Percentiles rank a stretch among this genome's conserved stretches.
Evolutionary conservation across 2,888 invertebrate genomes (phyloP).

Genomic region (Strigamia crassipes): DNA sequence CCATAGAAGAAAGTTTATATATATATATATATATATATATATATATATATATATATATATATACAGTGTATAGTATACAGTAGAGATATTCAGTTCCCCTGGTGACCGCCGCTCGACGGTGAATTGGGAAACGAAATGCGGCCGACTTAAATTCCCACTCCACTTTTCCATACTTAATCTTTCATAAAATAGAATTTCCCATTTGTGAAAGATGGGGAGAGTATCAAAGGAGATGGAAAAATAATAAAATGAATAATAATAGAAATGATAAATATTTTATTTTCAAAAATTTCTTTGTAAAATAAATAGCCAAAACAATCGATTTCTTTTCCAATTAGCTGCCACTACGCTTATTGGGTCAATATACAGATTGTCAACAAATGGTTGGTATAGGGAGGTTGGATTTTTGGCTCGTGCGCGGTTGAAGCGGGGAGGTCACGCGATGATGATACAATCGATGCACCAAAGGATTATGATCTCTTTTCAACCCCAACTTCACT

Average conservation of each 20-base stretch:
- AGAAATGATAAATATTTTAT: no score
- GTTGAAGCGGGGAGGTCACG: constrained; percentile 7
- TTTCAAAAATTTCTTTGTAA: no score
- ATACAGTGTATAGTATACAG: not conserved
- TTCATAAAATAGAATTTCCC: constrained; percentile 38
- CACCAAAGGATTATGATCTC: constrained; percentile 31
- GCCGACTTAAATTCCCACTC: constrained; percentile 40
- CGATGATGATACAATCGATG: constrained; percentile 33
- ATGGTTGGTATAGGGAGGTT: not conserved
- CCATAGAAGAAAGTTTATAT: not conserved
- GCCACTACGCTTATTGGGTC: not conserved
- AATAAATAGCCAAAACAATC: not conserved
- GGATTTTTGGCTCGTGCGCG: constrained; percentile 8
- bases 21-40: not conserved
- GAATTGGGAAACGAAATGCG: constrained; percentile 42
- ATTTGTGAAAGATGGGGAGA: constrained; percentile 28
- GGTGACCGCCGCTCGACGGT: constrained; percentile 24
- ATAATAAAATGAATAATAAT: not conserved
- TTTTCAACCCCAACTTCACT: constrained; percentile 5
- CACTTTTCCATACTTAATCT: constrained; percentile 42
- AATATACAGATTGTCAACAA: constrained; percentile 1
- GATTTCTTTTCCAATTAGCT: not conserved
- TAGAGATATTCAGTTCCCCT: constrained; percentile 6
- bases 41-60: not conserved
- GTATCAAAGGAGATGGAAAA: constrained; percentile 17